Conservation (phyloP, 1,140 invertebrate genomes). For the Psilanteris sp. region DNA sequence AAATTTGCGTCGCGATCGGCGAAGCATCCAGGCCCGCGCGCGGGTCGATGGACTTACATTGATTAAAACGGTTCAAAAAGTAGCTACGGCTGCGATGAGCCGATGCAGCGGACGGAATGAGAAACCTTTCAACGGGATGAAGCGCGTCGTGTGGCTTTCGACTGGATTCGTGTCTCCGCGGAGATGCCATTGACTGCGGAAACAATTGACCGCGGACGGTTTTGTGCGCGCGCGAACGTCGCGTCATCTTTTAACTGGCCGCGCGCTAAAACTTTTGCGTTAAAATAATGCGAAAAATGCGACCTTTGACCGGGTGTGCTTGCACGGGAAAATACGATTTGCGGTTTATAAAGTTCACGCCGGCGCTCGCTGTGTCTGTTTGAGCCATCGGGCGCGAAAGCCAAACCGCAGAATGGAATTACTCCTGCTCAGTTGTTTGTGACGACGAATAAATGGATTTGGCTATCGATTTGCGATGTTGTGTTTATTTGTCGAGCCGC, state of each 20-base stretch:
- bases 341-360: slow-evolving; percentile 67
- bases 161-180: slow-evolving; percentile 7
- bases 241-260: slow-evolving; percentile 35
- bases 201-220: too few relatives aligned
- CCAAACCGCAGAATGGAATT: slow-evolving; percentile 75
- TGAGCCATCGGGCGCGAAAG: slow-evolving; percentile 68
- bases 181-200: too few relatives aligned
- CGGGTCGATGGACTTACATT: slow-evolving; percentile 66
- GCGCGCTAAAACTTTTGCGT: slow-evolving; percentile 47
- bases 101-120: slow-evolving; percentile 65
- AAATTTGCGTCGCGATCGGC: slow-evolving; percentile 8
- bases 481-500: slow-evolving; percentile 70
- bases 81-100: too few relatives aligned
- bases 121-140: slow-evolving; percentile 68
- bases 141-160: slow-evolving; percentile 38
- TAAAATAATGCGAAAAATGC: slow-evolving; percentile 56
- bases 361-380: slow-evolving; percentile 55
- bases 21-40: neutral
- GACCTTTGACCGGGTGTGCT: slow-evolving; percentile 46
- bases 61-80: slow-evolving; percentile 68
- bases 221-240: slow-evolving; percentile 8
- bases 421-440: slow-evolving; percentile 75
- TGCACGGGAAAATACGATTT: slow-evolving; percentile 67
- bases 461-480: slow-evolving; percentile 68
- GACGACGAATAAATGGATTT: slow-evolving; percentile 74